A percentile compares a stretch with the other conserved stretches of the same genome.
Evolutionary conservation across 2,797 vertebrate genomes (phyloP).

Genomic region (Euthynnus affinis): DNA sequence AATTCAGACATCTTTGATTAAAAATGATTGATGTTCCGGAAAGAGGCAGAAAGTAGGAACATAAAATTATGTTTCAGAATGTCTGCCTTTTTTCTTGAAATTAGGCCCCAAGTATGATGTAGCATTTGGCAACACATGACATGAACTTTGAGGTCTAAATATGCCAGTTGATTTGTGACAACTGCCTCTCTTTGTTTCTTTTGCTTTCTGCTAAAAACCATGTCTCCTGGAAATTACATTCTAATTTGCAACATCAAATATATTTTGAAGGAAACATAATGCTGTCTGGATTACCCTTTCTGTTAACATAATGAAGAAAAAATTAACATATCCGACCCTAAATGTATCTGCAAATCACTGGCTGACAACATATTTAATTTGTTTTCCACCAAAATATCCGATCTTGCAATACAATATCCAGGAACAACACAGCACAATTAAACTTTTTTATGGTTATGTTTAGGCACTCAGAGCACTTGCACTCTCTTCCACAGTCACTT

Average conservation of each 20-base stretch:
- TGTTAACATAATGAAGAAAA: background rate
- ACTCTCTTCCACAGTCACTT: too few relatives aligned
- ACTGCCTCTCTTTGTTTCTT: constrained; percentile 11
- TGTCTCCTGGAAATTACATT: background rate
- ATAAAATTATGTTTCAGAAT: constrained; percentile 58
- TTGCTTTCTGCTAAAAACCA: background rate
- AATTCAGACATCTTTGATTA: constrained; percentile 69
- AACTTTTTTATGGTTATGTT: too few relatives aligned
- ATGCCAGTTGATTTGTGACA: constrained; percentile 48
- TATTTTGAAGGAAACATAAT: background rate
- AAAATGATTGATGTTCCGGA: constrained; percentile 67
- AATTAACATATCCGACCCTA: background rate
- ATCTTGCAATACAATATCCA: too few relatives aligned
- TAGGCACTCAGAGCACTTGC: too few relatives aligned
- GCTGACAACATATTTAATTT: too few relatives aligned
- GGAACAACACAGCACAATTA: too few relatives aligned
- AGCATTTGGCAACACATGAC: constrained; percentile 56
- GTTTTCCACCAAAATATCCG: too few relatives aligned
- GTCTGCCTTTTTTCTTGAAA: constrained; percentile 51
- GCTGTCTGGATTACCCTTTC: background rate
- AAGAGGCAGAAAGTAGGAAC: constrained; percentile 40
- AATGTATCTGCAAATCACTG: too few relatives aligned
- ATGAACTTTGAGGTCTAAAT: constrained; percentile 26
- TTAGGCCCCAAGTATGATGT: constrained; percentile 44
- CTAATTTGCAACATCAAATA: background rate